Base-by-base conservation (phyloP, 2,888 invertebrate genomes). In the Spilosoma lubricipeda region DNA sequence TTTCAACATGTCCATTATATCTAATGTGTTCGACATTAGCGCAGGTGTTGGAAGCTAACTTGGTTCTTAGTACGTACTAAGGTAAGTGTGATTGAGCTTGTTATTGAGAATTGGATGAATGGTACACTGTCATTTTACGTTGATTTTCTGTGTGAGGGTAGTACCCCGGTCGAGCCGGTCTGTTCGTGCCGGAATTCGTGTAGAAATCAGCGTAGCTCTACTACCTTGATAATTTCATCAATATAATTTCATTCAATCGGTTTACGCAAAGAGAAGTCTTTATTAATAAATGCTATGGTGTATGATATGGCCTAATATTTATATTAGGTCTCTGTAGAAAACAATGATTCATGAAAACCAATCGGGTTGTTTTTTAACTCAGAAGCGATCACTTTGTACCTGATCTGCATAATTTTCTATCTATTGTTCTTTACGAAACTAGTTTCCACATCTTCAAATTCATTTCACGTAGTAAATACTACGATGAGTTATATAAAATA, bases 1-100 rank as follows among this genome's bases (percentile, higher is more conserved):
- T 81, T 82, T 76, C 76, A 80, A 76, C 71, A 79, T 56, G 15
- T 20, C 11, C 71, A 77, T 83, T 82, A 70, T n/a, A 68, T 56
- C 48, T 81, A 83, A 83, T 81, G 72, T 36, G 70, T 64, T 67
- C 59, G 73, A 33, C 73, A 82, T 82, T 75, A 75, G 72, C 2
- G 77, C 82, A 81, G 73, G 77, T 81, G 79, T 79, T 70, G 75
- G n/a, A 67, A 30, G 20, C 2, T 39, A 15, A 56, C 20, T 56
- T 8, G n/a, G 23, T 45, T 7, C 39, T 45, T 48, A 67, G 27
- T 74, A 72, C 72, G 72, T 74, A 77, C 20, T 48, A 48, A 48
- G 18, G 48, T 48, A 18, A 36, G 66, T 48, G 52, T 52, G 9
- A 52, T 23, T 68, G 18, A 27, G 33, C 13, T 18, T 18, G 67